These are phyloP conservation scores for Micromys minutus DNA, from an alignment of 2,113 vertebrate species.

Conservation along the genomic window DNA sequence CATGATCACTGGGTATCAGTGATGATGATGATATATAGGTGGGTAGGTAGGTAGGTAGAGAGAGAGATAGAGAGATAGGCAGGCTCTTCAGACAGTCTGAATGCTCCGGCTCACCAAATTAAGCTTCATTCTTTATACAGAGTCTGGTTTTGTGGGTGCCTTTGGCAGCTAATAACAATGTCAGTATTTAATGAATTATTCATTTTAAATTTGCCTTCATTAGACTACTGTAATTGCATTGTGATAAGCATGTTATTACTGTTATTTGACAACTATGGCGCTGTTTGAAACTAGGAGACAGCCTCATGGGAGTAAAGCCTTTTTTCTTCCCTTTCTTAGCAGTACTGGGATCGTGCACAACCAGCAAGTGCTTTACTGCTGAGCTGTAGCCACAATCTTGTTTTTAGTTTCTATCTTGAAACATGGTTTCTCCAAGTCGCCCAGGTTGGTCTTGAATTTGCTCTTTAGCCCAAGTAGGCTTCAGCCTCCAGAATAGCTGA, in stretches of 20 bases:
- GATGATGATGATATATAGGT: too few species aligned
- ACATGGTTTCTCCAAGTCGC: background rate
- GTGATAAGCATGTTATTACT: background rate
- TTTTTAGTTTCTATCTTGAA: background rate
- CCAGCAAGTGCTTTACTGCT: background rate
- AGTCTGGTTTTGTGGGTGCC: background rate
- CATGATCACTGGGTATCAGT: background rate
- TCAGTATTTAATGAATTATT: slow-evolving; percentile 28
- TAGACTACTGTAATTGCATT: background rate
- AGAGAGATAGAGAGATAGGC: too few species aligned
- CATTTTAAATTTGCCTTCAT: slow-evolving; percentile 13
- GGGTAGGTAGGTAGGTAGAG: too few species aligned
- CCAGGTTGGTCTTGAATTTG: background rate
- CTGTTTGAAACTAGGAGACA: slow-evolving; percentile 5
- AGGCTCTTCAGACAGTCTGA: background rate
- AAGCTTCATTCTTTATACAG: background rate
- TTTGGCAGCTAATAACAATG: background rate
- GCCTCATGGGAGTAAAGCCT: background rate
- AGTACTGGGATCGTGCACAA: background rate
- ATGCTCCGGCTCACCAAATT: background rate
- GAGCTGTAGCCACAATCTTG: background rate
- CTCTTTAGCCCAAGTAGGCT: background rate
- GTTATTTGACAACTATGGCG: background rate
- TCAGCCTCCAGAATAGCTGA: background rate
- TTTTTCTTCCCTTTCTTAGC: background rate